Evolutionary conservation across 1,140 invertebrate species (phyloP), one percentile per base, ranked within the genome.

Genomic region (Brachionus paranguensis): DNA sequence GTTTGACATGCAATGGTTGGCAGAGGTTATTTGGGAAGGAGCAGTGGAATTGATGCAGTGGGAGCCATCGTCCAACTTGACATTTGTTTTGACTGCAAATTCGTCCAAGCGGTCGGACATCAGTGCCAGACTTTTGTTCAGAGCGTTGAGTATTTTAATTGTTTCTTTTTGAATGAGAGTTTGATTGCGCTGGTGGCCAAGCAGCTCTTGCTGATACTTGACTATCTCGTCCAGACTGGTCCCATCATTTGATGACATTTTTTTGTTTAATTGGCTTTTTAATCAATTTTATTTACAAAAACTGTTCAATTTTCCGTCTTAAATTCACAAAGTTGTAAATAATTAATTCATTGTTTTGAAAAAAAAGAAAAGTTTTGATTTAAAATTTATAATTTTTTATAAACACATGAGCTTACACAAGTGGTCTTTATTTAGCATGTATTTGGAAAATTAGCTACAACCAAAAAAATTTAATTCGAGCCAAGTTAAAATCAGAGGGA

Each of bases 71-170:
- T 76, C 72, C 10, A 76, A 11, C 43, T 76, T 76, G 11, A 76
- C 43, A 76, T 76, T 76, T 2, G 72, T 76, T 76, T 76, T 76
- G 20, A 76, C 45, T 10, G 72, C 72, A 47, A 76, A 76, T 24
- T 76, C 72, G 72, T 76, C 72, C 33, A 76, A 53, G 3, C 72
- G 72, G 47, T 76, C 72, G 20, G 72, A 76, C 72, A 76, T 76
- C 12, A 76, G 47, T 27, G 43, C 12, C 20, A 76, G 20, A 50
- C 72, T 76, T n/a, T 76, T 76, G 43, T 76, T 76, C n/a, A 76
- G 27, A 11, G 72, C 72, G 47, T 76, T 53, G 10, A 76, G 20
- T 7, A 76, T 24, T 29, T 76, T 76, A 7, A 76, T 76, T 12
- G 72, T 76, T 29, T 76, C 72, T 47, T 76, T 76, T 50, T 76